Evolutionary conservation across 2,888 invertebrate genomes (phyloP), one percentile per base, ranked within the genome.

Genomic region (Tipula lateralis): DNA sequence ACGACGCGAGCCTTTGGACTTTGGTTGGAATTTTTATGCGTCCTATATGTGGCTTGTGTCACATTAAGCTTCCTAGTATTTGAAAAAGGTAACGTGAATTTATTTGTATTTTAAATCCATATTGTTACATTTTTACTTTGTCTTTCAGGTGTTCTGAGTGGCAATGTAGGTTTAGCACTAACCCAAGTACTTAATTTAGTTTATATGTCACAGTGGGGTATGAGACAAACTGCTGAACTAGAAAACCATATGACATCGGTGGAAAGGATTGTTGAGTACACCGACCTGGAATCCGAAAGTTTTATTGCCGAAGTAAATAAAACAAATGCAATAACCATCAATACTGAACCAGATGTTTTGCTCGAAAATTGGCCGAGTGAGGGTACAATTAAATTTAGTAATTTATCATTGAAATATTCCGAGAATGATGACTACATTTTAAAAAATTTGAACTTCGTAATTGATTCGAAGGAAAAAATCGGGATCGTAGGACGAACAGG

Each of bases 401-500:
- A 92, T 66, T 91, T 95, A 4, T 92, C 87, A 85, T 89, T 97
- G 86, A 91, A 91, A 85, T 97, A 97, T 87, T 91, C 92, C 1
- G 90, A 91, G 0, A 90, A 92, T 0, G 94, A 93, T 84, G 91
- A 94, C 0, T 92, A 93, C 0, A 95, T 96, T 12, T 91, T 97
- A 39, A 95, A 93, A 87, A 91, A 93, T 87, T 89, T 95, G 82
- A 93, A 91, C 87, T 93, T 95, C 86, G 88, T 88, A 50, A 91
- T 93, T 29, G 87, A 90, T 3, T 81, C 85, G 12, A 85, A 83
- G 50, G 86, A 86, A 32, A 86, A 95, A 95, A 91, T 95, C 50
- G 95, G 95, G 82, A 94, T 95, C 83, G 95, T 95, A 5, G 96
- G 96, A 0, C 92, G 96, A 84, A 96, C 96, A 0, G 96, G 96